Conservation (phyloP, 1,140 invertebrate genomes). For the Scaptodrosophila lebanonensis region DNA sequence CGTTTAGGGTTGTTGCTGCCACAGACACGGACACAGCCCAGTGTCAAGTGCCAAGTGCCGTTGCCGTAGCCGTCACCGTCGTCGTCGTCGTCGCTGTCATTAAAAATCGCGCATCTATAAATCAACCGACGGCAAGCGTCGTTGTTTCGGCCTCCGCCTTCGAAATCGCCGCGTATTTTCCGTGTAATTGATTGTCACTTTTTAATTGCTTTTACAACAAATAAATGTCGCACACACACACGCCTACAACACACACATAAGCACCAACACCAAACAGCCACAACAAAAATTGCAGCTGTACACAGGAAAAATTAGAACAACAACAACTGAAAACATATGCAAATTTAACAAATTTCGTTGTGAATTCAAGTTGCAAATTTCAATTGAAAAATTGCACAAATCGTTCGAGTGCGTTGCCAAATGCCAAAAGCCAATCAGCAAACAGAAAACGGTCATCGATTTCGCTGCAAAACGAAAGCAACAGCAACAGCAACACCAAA, state of each 20-base stretch:
- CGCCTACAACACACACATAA: constrained; percentile 11
- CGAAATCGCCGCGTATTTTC: constrained; percentile 38
- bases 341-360: constrained; percentile 74
- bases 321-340: constrained; percentile 47
- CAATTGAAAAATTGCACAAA: constrained; percentile 40
- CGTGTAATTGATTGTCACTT: constrained; percentile 62
- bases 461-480: too few species aligned
- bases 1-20: constrained; percentile 23
- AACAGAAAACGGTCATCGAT: constrained; percentile 15
- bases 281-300: constrained; percentile 13
- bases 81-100: constrained; percentile 55
- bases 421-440: constrained; percentile 3
- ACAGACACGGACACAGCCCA: constrained; percentile 23
- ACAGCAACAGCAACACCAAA: too few species aligned
- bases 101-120: constrained; percentile 67
- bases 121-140: constrained; percentile 53
- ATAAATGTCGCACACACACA: constrained; percentile 47
- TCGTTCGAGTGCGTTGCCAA: constrained; percentile 32
- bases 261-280: background rate
- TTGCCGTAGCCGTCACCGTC: too few species aligned
- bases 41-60: constrained; percentile 44
- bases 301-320: constrained; percentile 22
- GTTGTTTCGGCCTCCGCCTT: constrained; percentile 25
- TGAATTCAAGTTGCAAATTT: constrained; percentile 54
- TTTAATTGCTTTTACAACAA: constrained; percentile 74